These are phyloP conservation scores for Synanthedon vespiformis DNA, from an alignment of 2,888 invertebrate species.

Conservation along the genomic window DNA sequence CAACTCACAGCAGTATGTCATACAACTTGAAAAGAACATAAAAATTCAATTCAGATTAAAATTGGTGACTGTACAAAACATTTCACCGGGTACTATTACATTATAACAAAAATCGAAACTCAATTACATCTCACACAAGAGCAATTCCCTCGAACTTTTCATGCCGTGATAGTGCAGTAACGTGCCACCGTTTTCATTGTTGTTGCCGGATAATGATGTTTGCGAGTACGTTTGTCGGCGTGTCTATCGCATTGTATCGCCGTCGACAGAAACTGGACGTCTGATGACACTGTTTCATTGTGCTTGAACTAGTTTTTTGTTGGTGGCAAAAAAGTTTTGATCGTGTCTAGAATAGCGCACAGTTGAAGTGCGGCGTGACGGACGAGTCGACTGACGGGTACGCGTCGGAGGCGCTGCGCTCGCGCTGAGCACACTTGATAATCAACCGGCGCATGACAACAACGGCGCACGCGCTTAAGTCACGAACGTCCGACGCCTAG, in stretches of 20 bases:
- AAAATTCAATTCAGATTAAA: conserved; percentile 25
- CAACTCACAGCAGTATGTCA: conserved; percentile 25
- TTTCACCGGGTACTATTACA: conserved; percentile 12
- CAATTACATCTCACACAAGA: conserved; percentile 4
- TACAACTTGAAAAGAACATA: conserved; percentile 23
- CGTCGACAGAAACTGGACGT: not conserved
- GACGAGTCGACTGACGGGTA: conserved; percentile 1
- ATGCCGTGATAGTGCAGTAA: conserved; percentile 10
- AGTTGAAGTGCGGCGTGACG: conserved; percentile 26
- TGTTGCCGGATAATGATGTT: conserved; percentile 6
- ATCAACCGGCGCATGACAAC: conserved; percentile 62
- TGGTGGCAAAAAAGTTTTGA: not conserved
- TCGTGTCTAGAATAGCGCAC: conserved; percentile 2
- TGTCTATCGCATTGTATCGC: not conserved
- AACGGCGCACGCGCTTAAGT: conserved; percentile 51
- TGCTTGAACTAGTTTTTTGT: not conserved
- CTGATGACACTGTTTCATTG: not conserved
- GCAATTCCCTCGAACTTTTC: conserved; percentile 12
- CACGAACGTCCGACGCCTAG: conserved; percentile 40
- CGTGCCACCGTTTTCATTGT: conserved; percentile 11
- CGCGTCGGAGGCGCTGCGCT: not conserved
- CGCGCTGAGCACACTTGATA: conserved; percentile 39
- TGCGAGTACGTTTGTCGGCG: not conserved
- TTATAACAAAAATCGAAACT: conserved; percentile 11
- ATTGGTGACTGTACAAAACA: conserved; percentile 18